Evolutionary conservation across 2,888 invertebrate genomes (phyloP), one percentile per base, ranked within the genome.

Genomic region (Tetragonisca angustula): DNA sequence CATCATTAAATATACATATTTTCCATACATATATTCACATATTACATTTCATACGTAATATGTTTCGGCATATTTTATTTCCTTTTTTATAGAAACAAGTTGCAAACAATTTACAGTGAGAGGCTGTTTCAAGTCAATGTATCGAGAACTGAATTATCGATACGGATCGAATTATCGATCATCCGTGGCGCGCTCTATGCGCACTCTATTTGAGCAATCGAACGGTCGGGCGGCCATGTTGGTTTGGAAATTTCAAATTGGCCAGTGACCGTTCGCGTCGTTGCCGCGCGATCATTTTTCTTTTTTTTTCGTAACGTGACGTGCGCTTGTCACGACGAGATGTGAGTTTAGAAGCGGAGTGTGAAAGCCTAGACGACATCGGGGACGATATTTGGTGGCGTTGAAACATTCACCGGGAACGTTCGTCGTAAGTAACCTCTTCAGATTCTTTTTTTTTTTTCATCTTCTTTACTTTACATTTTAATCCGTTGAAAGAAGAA

Each of bases 101-200:
- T 15, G 4, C 15, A 0, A n/a, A n/a, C 5, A n/a, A n/a, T n/a
- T 56, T 5, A 4, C 4, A 56, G 17, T 43, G 32, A n/a, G 43
- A 9, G 0, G 43, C 15, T 49, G n/a, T 43, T 43, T 65, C 15
- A 5, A 15, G 13, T 9, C 11, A 9, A 2, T 43, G 49, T 32
- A 6, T 3, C n/a, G 49, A 67, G 76, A 71, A 71, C 76, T 76
- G 71, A 71, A 71, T 76, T 77, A 77, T 65, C 77, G 77, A 77
- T 77, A 56, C 13, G 32, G 9, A n/a, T 49, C 21, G 2, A 36
- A 52, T 32, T n/a, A 67, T 52, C 13, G 52, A 67, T 67, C 21
- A 56, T 43, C 17, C n/a, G 21, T 65, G 56, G 67, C 67, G 75
- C 27, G 21, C 67, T 67, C 67, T 75, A 24, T 27, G 21, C 67